phyloP scores from a whole-genome alignment of 2,888 invertebrate species.

The Athalia cordata region DNA sequence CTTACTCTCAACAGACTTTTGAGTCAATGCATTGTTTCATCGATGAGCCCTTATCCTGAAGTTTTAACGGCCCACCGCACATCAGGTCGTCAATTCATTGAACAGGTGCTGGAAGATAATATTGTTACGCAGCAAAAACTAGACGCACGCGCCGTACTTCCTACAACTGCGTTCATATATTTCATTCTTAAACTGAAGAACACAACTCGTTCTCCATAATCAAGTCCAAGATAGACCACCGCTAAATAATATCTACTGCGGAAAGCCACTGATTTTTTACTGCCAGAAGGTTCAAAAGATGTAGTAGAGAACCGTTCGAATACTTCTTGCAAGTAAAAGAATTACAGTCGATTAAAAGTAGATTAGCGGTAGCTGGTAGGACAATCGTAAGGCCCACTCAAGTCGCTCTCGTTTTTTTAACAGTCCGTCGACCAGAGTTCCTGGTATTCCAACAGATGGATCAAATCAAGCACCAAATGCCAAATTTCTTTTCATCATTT shows the following conservation, averaged over 20 bases:
- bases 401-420: slow-evolving; percentile 10
- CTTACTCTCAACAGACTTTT: too few species aligned
- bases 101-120: too few species aligned
- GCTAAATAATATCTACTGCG: background rate
- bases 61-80: too few species aligned
- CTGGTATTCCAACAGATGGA: slow-evolving; percentile 1
- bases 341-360: slow-evolving; percentile 44
- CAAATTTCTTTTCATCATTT: background rate
- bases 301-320: slow-evolving; percentile 10
- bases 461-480: slow-evolving; percentile 4
- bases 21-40: too few species aligned
- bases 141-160: too few species aligned
- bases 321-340: slow-evolving; percentile 23
- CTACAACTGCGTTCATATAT: too few species aligned
- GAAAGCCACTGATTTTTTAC: background rate
- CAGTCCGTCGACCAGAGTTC: slow-evolving; percentile 2
- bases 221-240: background rate
- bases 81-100: too few species aligned
- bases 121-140: too few species aligned
- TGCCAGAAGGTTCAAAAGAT: background rate
- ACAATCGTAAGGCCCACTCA: slow-evolving; percentile 28
- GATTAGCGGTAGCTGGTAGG: slow-evolving; percentile 41
- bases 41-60: too few species aligned
- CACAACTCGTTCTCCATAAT: background rate
- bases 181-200: background rate